Evolutionary conservation across 2,113 vertebrate genomes (phyloP).

Genomic region (Damaliscus lunatus): DNA sequence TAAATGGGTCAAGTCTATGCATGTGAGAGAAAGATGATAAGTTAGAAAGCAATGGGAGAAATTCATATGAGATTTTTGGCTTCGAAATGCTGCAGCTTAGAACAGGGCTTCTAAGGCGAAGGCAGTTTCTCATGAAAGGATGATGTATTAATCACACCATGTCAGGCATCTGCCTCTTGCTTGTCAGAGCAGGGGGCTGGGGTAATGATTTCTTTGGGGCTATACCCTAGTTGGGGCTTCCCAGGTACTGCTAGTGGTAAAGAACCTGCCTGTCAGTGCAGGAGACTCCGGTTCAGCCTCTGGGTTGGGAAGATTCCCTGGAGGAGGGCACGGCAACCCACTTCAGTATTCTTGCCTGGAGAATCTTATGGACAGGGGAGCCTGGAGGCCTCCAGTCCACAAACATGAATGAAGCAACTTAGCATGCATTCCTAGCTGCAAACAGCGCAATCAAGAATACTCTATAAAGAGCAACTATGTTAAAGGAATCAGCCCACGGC

Average conservation of each 20-base stretch:
- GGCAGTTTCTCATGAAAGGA: not conserved
- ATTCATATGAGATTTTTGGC: not conserved
- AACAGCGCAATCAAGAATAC: not conserved
- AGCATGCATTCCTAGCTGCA: not conserved
- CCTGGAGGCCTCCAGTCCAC: not conserved
- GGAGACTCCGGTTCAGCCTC: fast-evolving
- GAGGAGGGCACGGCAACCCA: not conserved
- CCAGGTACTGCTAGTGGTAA: not conserved
- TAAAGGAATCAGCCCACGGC: not conserved
- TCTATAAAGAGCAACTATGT: not conserved
- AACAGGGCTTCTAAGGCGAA: not conserved
- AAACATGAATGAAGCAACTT: not conserved
- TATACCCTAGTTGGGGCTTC: not conserved
- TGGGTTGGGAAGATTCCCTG: not conserved
- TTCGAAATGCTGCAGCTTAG: not conserved
- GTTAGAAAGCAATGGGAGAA: not conserved
- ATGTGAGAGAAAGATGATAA: fast-evolving
- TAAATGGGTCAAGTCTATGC: fast-evolving
- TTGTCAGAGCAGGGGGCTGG: fast-evolving
- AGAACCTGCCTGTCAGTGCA: not conserved
- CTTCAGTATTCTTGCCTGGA: not conserved
- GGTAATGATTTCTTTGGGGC: not conserved
- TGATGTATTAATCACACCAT: fast-evolving
- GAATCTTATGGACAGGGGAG: not conserved
- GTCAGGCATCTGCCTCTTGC: not conserved